These are phyloP conservation scores for Trididemnum nubilum DNA, from an alignment of 23 tunicate genomes.

Conservation along the genomic window DNA sequence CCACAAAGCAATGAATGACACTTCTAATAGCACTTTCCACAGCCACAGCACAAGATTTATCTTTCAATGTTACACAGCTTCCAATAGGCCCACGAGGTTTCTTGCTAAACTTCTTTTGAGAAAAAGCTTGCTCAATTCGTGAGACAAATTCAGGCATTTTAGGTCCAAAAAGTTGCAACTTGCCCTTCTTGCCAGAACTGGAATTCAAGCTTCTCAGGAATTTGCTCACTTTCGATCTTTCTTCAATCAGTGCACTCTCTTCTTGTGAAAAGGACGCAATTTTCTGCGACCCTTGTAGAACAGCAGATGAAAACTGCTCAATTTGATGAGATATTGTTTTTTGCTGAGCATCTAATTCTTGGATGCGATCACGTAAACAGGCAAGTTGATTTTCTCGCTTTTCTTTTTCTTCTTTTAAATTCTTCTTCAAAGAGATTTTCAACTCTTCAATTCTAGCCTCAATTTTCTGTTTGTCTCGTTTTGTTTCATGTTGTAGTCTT, in stretches of 20 bases:
- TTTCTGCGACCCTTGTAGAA: conserved; percentile 31
- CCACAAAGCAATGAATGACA: conserved; percentile 61
- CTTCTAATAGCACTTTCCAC: conserved; percentile 72
- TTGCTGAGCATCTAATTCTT: conserved; percentile 34
- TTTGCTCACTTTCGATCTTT: conserved; percentile 26
- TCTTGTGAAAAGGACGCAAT: conserved; percentile 3
- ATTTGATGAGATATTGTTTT: conserved; percentile 55
- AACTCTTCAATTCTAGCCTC: conserved; percentile 62
- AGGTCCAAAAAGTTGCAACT: conserved; percentile 72
- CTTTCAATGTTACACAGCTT: conserved; percentile 66
- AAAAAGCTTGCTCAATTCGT: conserved; percentile 66
- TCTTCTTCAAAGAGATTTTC: conserved; percentile 42
- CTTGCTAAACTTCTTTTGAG: conserved; percentile 39
- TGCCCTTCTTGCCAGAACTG: conserved; percentile 53
- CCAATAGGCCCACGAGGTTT: conserved; percentile 93
- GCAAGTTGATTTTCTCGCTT: conserved; percentile 54
- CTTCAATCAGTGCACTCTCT: conserved; percentile 29
- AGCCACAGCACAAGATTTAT: conserved; percentile 62
- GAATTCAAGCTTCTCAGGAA: conserved; percentile 41
- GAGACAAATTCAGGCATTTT: conserved; percentile 86
- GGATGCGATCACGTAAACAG: conserved; percentile 19
- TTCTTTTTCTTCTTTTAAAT: conserved; percentile 65
- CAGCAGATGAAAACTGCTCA: conserved; percentile 56
- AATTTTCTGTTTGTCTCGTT: conserved; percentile 52
- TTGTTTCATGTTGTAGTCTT: conserved; percentile 41